Conservation (phyloP, 2,113 vertebrate genomes). For the Calypte anna region DNA sequence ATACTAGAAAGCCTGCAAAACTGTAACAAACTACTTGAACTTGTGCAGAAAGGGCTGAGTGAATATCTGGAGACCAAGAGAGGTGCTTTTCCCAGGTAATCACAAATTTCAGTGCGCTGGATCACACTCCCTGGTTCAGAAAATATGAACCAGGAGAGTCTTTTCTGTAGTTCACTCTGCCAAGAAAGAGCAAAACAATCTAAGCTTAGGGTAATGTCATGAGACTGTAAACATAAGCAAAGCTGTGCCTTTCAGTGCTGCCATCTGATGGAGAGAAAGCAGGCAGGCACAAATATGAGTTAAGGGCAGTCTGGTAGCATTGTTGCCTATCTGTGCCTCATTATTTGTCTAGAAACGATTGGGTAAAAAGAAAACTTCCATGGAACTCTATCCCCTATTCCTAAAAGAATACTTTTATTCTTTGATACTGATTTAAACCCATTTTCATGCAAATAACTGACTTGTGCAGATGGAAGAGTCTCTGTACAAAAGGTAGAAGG, state of each 20-base stretch:
- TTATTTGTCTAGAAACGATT: background rate
- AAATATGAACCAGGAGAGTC: background rate
- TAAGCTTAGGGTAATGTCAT: background rate
- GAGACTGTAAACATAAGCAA: background rate
- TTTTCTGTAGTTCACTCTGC: background rate
- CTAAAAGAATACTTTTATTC: background rate
- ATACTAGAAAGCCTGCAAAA: conserved; percentile 82
- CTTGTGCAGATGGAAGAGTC: background rate
- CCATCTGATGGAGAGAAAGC: conserved; percentile 44
- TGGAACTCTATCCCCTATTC: background rate
- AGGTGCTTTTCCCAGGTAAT: conserved; percentile 85
- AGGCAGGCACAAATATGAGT: background rate
- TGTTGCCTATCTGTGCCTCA: accelerated
- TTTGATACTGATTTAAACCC: background rate
- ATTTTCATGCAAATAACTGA: background rate
- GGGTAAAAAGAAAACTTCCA: background rate
- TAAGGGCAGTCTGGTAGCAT: background rate
- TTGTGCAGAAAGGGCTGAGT: conserved; percentile 90
- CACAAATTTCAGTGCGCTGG: background rate
- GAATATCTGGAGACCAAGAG: conserved; percentile 91
- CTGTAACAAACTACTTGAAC: conserved; percentile 84
- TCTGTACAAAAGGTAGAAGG: background rate
- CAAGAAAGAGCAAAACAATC: background rate
- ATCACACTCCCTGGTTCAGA: background rate
- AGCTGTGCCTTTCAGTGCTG: conserved; percentile 45